phyloP scores from a whole-genome alignment of 2,888 invertebrate species.

The Drosophila aldrichi region DNA sequence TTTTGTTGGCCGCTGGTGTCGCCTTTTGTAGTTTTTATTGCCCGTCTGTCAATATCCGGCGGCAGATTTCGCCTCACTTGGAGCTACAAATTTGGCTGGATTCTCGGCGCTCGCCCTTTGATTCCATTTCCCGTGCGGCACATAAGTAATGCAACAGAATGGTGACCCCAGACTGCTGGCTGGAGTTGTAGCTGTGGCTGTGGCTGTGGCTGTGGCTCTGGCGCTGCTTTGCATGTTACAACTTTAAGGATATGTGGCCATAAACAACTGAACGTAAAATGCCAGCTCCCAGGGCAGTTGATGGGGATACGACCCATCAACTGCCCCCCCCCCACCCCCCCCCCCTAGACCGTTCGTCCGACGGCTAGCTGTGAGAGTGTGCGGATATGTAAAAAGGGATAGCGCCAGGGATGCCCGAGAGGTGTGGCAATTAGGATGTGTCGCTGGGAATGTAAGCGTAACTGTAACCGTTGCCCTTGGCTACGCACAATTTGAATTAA shows the following conservation, averaged over 20 bases:
- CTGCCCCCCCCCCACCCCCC: background rate
- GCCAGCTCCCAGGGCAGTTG: slow-evolving; percentile 53
- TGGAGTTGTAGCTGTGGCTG: background rate
- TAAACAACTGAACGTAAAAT: slow-evolving; percentile 77
- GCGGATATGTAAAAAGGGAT: slow-evolving; percentile 7
- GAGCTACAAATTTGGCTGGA: slow-evolving; percentile 59
- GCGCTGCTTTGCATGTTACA: slow-evolving; percentile 38
- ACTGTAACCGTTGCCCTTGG: slow-evolving; percentile 67
- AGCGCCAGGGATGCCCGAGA: background rate
- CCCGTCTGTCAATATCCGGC: slow-evolving; percentile 73
- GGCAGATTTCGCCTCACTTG: slow-evolving; percentile 43
- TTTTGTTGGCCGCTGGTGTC: slow-evolving; percentile 43
- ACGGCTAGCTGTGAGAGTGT: background rate
- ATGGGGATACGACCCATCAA: slow-evolving; percentile 25
- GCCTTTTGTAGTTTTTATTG: slow-evolving; percentile 72
- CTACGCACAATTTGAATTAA: slow-evolving; percentile 79
- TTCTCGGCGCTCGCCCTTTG: slow-evolving; percentile 49
- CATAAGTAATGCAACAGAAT: slow-evolving; percentile 52
- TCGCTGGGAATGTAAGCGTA: slow-evolving; percentile 9
- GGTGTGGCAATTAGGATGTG: slow-evolving; percentile 10
- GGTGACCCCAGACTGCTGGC: background rate
- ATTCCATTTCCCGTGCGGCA: slow-evolving; percentile 57
- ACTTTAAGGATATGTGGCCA: slow-evolving; percentile 73
- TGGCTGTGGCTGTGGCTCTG: slow-evolving; percentile 4
- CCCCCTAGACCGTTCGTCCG: background rate